Percentiles rank a stretch among this genome's conserved stretches.
Conservation (phyloP, 2,888 invertebrate species). For the Andricus quercusramuli region DNA sequence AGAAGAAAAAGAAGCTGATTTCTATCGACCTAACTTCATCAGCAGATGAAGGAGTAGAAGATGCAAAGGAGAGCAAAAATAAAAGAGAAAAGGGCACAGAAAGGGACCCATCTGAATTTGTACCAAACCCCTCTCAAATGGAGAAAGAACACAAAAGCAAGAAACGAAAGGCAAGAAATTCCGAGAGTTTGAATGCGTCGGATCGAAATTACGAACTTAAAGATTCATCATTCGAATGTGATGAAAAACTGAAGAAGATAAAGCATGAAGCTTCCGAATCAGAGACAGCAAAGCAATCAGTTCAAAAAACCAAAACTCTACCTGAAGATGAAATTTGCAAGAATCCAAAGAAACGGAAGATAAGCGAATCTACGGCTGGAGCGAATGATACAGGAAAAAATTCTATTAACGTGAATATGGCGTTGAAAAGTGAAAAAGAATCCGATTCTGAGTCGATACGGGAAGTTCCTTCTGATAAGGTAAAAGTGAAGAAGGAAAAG, state of each 20-base stretch:
- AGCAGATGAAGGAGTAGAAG: constrained; percentile 2
- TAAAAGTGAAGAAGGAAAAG: background rate
- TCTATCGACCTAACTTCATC: constrained; percentile 1
- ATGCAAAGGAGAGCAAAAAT: background rate
- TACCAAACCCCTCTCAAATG: background rate
- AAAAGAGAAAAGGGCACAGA: constrained; percentile 18
- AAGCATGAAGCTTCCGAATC: constrained; percentile 41
- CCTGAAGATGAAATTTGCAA: constrained; percentile 39
- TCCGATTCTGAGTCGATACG: no score
- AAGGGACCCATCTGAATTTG: constrained; percentile 32
- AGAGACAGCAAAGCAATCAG: constrained; percentile 59
- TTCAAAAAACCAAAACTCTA: background rate
- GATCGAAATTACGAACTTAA: background rate
- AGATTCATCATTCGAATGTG: background rate
- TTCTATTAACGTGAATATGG: no score
- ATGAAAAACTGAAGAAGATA: constrained; percentile 1
- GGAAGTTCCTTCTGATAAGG: constrained; percentile 48
- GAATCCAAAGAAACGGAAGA: constrained; percentile 45
- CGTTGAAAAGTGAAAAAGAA: no score
- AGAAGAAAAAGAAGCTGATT: background rate
- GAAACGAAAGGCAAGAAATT: constrained; percentile 42
- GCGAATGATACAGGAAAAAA: no score
- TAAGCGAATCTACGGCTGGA: constrained; percentile 48
- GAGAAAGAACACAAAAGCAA: constrained; percentile 35
- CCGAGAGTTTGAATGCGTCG: constrained; percentile 5